Evolutionary conservation across 2,113 vertebrate species (phyloP).

Genomic region (Rhombomys opimus): DNA sequence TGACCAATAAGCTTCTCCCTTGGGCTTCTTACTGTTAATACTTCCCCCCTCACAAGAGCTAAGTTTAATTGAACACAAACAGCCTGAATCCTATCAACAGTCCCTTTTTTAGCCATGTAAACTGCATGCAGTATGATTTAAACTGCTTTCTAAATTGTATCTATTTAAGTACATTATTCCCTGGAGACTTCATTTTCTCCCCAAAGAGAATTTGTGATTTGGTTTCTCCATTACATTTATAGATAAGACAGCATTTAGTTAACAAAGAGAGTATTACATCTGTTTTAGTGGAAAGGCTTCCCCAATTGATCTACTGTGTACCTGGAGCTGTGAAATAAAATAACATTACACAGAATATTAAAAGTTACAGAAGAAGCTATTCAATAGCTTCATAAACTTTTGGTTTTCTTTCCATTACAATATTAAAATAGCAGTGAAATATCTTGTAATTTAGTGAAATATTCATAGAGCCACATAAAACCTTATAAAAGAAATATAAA

Average conservation of each 20-base stretch:
- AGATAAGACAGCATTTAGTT: constrained; percentile 40
- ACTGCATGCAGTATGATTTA: background rate
- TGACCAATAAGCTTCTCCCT: background rate
- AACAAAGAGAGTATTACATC: background rate
- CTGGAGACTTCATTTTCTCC: constrained; percentile 49
- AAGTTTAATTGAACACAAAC: constrained; percentile 24
- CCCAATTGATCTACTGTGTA: background rate
- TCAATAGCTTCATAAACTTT: background rate
- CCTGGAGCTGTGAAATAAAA: constrained; percentile 11
- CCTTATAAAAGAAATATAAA: background rate
- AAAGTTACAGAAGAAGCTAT: background rate
- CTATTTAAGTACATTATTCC: constrained; percentile 30
- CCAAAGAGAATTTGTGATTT: background rate
- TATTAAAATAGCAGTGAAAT: background rate
- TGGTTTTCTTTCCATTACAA: background rate
- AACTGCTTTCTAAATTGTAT: constrained; percentile 34
- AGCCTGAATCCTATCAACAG: background rate
- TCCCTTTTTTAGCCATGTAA: background rate
- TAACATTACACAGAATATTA: background rate
- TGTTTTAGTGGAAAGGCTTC: background rate
- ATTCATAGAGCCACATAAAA: background rate
- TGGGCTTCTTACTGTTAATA: background rate
- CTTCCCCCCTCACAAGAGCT: background rate
- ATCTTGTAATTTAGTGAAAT: background rate
- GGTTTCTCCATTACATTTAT: background rate